Evolutionary conservation across 2,888 invertebrate species (phyloP), one percentile per base, ranked within the genome.

Genomic region (Stenichneumon culpator): DNA sequence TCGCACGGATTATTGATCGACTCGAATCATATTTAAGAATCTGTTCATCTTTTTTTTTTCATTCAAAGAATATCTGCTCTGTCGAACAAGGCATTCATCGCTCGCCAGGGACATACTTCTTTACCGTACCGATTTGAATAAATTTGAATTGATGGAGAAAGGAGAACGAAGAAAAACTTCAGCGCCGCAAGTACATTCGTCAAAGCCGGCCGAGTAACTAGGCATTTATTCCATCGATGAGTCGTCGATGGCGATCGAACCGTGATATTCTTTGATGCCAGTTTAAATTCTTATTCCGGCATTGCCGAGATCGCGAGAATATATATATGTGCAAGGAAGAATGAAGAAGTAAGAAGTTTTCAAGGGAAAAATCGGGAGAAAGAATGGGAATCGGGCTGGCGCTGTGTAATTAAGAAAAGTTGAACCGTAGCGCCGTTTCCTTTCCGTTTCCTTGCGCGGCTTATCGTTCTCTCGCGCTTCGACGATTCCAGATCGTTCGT

Each of bases 261-360:
- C 77, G 44, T 72, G 28, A 14, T 28, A 54, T 57, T 36, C 68
- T 68, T 84, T 68, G 68, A 84, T 60, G 44, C 77, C 44, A 86
- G 83, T 86, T 60, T 83, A 83, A 85, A 85, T 87, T 86, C 84
- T 86, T 82, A 85, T 86, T 86, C 79, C 73, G 69, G 75, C 75
- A 80, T 80, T 70, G 74, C 79, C 22, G 39, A 77, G 54, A 50
- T 11, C 9, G 11, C 39, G 52, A 39, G 11, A 11, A 39, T 11
- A 39, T 11, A 39, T 39, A 9, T 39, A 2, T 39, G 11, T 11
- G 3, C 2, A 60, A 19, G 47, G 25, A 57, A 11, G 44, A 50
- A 32, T 68, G 5, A 44, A 60, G 47, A 57, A 54, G 68, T 4
- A 68, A 32, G 5, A 75, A 19, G 25, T 67, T 36, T 78, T 47